Evolutionary conservation across 2,888 invertebrate species (phyloP).

Genomic region (Flexamia atlantica): DNA sequence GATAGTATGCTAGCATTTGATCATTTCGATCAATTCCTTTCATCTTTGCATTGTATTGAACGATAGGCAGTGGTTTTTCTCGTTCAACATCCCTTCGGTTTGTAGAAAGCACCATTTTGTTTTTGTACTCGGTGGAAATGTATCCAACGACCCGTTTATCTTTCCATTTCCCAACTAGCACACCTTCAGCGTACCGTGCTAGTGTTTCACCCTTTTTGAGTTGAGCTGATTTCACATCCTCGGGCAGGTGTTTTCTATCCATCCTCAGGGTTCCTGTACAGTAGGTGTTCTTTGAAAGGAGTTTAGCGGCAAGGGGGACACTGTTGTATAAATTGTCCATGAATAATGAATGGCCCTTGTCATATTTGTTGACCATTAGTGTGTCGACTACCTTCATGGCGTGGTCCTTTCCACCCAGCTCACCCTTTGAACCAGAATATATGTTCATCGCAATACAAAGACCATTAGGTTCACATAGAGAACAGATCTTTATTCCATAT

Average conservation of each 20-base stretch:
- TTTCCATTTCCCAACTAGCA: conserved; percentile 24
- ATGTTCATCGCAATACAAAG: neutral
- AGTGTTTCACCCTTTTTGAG: conserved; percentile 19
- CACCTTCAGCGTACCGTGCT: neutral
- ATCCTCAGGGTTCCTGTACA: conserved; percentile 17
- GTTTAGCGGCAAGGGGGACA: conserved; percentile 4
- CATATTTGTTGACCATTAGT: neutral
- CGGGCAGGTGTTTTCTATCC: conserved; percentile 22
- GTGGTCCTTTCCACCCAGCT: neutral
- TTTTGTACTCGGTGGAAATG: conserved; percentile 32
- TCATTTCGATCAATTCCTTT: neutral
- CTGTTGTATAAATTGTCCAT: conserved; percentile 28
- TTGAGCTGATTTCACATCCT: conserved; percentile 11
- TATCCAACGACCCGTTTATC: neutral
- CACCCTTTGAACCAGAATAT: neutral
- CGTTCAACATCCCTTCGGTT: neutral
- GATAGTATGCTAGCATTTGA: conserved; percentile 23
- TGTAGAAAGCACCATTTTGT: neutral
- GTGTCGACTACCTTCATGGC: conserved; percentile 1
- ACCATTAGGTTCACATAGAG: conserved; percentile 6
- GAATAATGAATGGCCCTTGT: conserved; percentile 9
- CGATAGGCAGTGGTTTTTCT: neutral
- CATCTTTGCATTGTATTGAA: neutral
- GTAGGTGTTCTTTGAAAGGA: conserved; percentile 6
- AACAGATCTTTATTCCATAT: conserved; percentile 28